Conservation (phyloP, 2,888 invertebrate genomes). For the Euclidia mi region DNA sequence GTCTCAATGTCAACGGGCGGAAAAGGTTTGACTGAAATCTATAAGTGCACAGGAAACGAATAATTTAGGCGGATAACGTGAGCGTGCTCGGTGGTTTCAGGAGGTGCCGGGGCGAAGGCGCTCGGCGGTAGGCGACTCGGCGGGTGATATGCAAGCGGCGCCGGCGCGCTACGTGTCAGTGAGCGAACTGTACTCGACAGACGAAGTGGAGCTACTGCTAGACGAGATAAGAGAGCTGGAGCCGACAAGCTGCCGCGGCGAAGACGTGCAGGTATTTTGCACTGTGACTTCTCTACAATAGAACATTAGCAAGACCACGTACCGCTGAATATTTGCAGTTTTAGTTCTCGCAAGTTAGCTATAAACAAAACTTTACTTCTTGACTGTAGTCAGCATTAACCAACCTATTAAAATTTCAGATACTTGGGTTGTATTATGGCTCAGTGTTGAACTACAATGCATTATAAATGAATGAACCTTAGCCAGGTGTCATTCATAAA, state of each 20-base stretch:
- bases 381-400: neutral
- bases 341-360: no score
- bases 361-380: no score
- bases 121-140: conserved; percentile 75
- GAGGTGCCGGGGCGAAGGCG: conserved; percentile 78
- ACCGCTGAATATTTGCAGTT: no score
- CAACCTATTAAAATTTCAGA: conserved; percentile 2
- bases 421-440: neutral
- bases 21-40: conserved; percentile 56
- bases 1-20: conserved; percentile 72
- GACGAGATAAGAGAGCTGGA: conserved; percentile 89
- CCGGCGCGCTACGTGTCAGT: conserved; percentile 89
- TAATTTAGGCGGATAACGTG: conserved; percentile 24
- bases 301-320: neutral
- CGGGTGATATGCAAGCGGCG: conserved; percentile 87
- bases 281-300: conserved; percentile 11
- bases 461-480: neutral
- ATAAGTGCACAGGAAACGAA: conserved; percentile 2
- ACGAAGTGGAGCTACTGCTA: conserved; percentile 89
- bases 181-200: conserved; percentile 88
- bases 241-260: conserved; percentile 87
- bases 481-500: no score
- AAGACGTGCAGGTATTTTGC: conserved; percentile 80
- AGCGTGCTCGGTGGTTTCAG: conserved; percentile 59
- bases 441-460: conserved; percentile 4